Conservation (phyloP, 2,113 vertebrate genomes). For the Marmota flaviventris region DNA sequence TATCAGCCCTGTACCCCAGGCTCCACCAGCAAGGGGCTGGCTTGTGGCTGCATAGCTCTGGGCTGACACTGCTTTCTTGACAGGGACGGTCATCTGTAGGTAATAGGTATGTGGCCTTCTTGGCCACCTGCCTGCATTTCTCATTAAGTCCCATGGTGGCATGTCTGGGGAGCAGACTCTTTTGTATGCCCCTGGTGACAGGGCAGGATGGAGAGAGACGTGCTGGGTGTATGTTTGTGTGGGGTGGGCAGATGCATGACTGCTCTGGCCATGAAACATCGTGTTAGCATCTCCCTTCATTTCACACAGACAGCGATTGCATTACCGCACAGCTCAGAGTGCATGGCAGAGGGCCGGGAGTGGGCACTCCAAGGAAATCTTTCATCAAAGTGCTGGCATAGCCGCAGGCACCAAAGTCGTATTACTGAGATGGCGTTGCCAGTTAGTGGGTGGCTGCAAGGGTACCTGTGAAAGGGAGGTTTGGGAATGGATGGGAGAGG, state of each 20-base stretch:
- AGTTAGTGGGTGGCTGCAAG: background rate
- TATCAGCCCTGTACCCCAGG: background rate
- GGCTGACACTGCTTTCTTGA: background rate
- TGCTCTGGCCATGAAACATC: background rate
- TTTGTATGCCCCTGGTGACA: background rate
- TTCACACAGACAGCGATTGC: background rate
- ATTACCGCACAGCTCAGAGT: background rate
- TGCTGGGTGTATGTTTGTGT: background rate
- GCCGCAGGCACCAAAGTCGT: constrained; percentile 48
- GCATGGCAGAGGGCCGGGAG: background rate
- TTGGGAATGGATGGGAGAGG: background rate
- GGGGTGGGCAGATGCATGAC: background rate
- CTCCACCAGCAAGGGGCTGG: background rate
- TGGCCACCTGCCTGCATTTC: background rate
- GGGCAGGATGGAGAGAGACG: background rate
- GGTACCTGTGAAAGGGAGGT: background rate
- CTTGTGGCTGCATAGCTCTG: background rate
- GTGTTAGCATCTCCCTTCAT: background rate
- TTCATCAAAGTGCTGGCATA: constrained; percentile 58
- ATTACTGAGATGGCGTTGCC: constrained; percentile 36
- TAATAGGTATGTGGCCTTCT: background rate
- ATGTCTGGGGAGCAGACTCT: background rate
- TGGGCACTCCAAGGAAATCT: constrained; percentile 18
- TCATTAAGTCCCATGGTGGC: background rate
- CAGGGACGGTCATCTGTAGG: background rate